Conservation (phyloP, 2,113 vertebrate species). For the Neolamprologus cancellatus region DNA sequence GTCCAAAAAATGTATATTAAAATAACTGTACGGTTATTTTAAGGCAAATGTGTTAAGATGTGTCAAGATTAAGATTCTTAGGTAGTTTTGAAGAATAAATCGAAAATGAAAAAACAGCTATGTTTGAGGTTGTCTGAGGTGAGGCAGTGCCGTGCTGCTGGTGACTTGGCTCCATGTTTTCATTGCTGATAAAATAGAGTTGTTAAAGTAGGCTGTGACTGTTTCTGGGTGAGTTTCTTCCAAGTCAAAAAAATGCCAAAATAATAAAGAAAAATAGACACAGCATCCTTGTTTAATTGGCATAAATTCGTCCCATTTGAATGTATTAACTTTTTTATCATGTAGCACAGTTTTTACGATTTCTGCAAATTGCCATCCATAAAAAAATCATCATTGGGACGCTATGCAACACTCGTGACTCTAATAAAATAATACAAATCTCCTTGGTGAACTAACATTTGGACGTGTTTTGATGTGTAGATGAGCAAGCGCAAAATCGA, state of each 20-base stretch:
- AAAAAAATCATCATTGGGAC: neutral
- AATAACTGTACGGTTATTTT: neutral
- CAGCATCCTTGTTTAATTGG: neutral
- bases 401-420: neutral
- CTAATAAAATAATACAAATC: neutral
- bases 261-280: neutral
- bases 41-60: neutral
- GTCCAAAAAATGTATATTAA: neutral
- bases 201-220: neutral
- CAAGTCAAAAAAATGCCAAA: neutral
- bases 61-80: neutral
- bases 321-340: neutral
- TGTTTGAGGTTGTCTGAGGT: neutral
- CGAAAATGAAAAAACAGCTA: neutral
- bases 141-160: neutral
- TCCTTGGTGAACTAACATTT: neutral
- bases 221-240: neutral
- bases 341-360: neutral
- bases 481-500: neutral
- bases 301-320: neutral
- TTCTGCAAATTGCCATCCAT: neutral
- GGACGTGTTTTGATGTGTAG: neutral
- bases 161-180: neutral
- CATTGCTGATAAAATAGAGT: neutral
- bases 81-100: neutral